Base-by-base conservation (phyloP, 2,888 invertebrate species). In the Gari tellinella region DNA sequence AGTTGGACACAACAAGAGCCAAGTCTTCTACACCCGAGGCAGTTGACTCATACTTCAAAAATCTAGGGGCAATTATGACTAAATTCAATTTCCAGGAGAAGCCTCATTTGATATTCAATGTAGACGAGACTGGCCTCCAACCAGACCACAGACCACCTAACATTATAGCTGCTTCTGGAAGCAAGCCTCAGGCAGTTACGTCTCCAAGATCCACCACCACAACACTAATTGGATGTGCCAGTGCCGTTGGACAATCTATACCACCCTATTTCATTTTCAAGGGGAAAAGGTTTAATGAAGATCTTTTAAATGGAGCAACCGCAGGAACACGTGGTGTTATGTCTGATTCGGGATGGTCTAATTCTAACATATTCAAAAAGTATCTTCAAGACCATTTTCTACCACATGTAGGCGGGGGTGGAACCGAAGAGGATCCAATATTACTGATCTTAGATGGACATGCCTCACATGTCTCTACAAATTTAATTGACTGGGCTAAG, bases 51-150 rank as follows among this genome's bases (percentile, higher is more conserved):
- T 69, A 63, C 25, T 69, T 37, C 43, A 38, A 19, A 2, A 55
- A 68, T 17, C 25, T 68, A 10, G 55, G 17, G 15, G 45, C 21
- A 1, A 57, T 69, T 17, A 41, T 69, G 56, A 17, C 41, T 1
- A 69, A 69, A 40, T 61, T 52, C 45, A n/a, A 45, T n/a, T 25
- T 66, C 0, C 17, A 51, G 3, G 37, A 25, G n/a, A 63, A 64
- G 17, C 57, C 69, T 15, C 58, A 72, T 10, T 37, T 55, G 1
- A 61, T 72, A 2, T 72, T 60, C 38, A 72, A 72, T 21, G 23
- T 72, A 1, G 72, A 72, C 38, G 72, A 72, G 25, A 72, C 64
- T 21, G 69, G 51, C 0, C 55, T 68, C 15, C n/a, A n/a, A n/a
- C n/a, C n/a, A n/a, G n/a, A n/a, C n/a, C n/a, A n/a, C n/a, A n/a